Evolutionary conservation across 2,797 vertebrate genomes (phyloP), one percentile per base, ranked within the genome.

Genomic region (Fringilla coelebs): DNA sequence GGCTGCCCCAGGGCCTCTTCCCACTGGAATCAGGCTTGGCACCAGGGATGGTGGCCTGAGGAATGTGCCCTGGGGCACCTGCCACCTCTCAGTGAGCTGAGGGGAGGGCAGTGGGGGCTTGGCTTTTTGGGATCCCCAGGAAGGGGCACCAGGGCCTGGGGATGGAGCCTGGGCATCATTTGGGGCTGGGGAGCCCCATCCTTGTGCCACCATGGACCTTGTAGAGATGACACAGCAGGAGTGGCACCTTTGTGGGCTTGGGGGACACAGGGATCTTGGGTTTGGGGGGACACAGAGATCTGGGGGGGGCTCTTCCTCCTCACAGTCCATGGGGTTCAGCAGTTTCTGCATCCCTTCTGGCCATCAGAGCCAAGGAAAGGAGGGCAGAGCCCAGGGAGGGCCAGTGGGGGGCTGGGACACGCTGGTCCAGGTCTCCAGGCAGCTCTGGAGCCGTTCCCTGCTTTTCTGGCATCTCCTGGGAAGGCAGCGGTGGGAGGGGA

Each of bases 311-410:
- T 87, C 28, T 24, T 52, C 2, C 28, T 65, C 28, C 49, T 61
- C 1, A 0, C 21, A n/a, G 1, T 20, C n/a, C 3, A 0, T 2
- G 62, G 26, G 31, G 12, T 38, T 26, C 2, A 8, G 10, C 4
- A 18, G 29, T 13, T 38, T 17, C 45, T 38, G 54, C 41, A 4
- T 48, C 78, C n/a, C 29, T 41, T 46, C 40, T 51, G 87, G 36
- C 62, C 66, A 2, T 32, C n/a, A 18, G 65, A 40, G 61, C 57
- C 58, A 5, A 52, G 74, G 55, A n/a, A 40, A 71, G 41, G 36
- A 54, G 85, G 76, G 12, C 2, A 5, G 0, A 12, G 38, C 75
- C 34, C 32, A 7, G 36, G n/a, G 76, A 54, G 67, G 62, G 67
- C 76, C 25, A 52, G 51, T 0, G 0, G 71, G 74, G 77, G 22